Evolutionary conservation across 1,140 invertebrate genomes (phyloP).

Genomic region (Trypoxylus dichotomus): DNA sequence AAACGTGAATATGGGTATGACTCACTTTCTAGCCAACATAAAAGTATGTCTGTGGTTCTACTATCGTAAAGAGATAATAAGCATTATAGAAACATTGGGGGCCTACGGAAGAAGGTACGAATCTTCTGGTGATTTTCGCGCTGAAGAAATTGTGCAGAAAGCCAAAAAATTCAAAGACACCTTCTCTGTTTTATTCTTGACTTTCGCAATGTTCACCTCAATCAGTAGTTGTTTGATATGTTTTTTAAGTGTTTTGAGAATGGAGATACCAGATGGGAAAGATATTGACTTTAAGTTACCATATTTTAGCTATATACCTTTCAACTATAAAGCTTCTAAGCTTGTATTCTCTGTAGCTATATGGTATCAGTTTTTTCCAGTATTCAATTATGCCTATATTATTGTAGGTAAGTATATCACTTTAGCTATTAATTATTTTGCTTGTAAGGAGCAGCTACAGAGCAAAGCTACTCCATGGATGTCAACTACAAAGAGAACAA

Average conservation of each 20-base stretch:
- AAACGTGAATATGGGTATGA: slow-evolving; percentile 34
- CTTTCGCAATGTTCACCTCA: neutral
- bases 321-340: slow-evolving; percentile 18
- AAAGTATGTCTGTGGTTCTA: slow-evolving; percentile 31
- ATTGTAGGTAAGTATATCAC: slow-evolving; percentile 29
- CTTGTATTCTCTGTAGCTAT: neutral
- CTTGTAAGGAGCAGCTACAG: neutral
- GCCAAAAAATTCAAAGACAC: slow-evolving; percentile 23
- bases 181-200: slow-evolving; percentile 22
- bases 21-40: slow-evolving; percentile 32
- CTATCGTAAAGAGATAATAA: slow-evolving; percentile 30
- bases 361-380: slow-evolving; percentile 25
- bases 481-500: too few species aligned
- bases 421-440: neutral
- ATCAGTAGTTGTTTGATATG: slow-evolving; percentile 14
- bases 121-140: slow-evolving; percentile 33
- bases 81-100: slow-evolving; percentile 28
- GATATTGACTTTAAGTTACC: slow-evolving; percentile 14
- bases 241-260: neutral
- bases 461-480: too few species aligned
- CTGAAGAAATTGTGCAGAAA: slow-evolving; percentile 22
- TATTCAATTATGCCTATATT: slow-evolving; percentile 26
- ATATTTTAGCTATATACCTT: slow-evolving; percentile 28
- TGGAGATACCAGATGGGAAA: neutral
- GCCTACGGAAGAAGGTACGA: slow-evolving; percentile 32